Base-by-base conservation (phyloP, 2,888 invertebrate species). In the Phania funesta region DNA sequence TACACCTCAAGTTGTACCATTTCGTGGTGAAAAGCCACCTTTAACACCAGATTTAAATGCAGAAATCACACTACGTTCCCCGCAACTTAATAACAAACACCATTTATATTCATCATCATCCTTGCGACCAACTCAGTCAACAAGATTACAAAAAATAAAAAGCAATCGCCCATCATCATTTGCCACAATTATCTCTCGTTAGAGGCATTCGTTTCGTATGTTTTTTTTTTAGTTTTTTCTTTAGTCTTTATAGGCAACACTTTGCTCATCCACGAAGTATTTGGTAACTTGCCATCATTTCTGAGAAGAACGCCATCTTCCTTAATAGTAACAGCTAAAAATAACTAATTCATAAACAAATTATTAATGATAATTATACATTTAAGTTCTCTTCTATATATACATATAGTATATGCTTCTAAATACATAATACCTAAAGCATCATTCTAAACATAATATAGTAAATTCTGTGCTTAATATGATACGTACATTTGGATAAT, bases 1-100 rank as follows among this genome's bases (percentile, higher is more conserved):
- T 26, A 90, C 90, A 2, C 96, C 96, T 1, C 96, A 96, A 87
- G 95, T 95, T 84, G 94, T 94, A 0, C 94, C 94, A 2, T 96
- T 94, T 85, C 93, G 92, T 86, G 96, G 96, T 0, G 95, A 96
- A 87, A 92, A 95, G 6, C 95, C 96, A 8, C 94, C 94, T 1
- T 89, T 93, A 50, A 90, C 93, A 29, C 91, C 92, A 0, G 91
- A 91, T 22, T 91, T 92, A 76, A 86, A 92, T 18, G 56, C 85
- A 41, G 65, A 38, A n/a, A 73, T 71, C 11, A 62, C 77, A 68
- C 73, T 52, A 24, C 76, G 83, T 79, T 84, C 84, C 18, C 20
- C 48, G 84, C 84, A 79, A 76, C 75, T 58, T 22, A 62, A 75
- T 20, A 75, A 32, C 32, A 62, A 68, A 54, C 76, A 75, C 9